Conservation (phyloP, 35 echinoderm and acorn worm genomes). For the Patiria miniata region DNA sequence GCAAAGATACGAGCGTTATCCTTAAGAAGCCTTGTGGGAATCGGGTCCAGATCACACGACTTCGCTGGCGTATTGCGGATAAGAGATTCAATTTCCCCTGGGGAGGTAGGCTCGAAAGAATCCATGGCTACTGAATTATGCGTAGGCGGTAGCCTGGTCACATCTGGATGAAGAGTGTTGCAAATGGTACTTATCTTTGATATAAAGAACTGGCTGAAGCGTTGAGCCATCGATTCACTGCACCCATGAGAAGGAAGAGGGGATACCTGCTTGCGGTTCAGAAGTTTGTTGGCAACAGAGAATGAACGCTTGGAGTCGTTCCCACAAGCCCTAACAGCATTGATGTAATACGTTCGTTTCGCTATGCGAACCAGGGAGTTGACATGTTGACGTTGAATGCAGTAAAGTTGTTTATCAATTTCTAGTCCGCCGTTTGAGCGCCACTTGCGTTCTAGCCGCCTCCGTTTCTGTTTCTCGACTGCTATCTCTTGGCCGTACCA, state of each 20-base stretch:
- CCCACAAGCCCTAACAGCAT: not conserved
- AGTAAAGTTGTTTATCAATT: not conserved
- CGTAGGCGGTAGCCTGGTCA: not conserved
- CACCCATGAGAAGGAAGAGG: not conserved
- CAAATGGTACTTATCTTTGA: not conserved
- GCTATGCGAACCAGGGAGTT: not conserved
- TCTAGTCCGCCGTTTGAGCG: slow-evolving; percentile 8
- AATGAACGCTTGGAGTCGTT: not conserved
- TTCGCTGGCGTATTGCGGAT: no score
- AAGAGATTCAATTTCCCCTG: no score
- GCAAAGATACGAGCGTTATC: no score
- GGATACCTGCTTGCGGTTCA: not conserved
- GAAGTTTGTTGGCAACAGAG: not conserved
- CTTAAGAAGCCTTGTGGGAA: no score
- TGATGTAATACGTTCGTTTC: not conserved
- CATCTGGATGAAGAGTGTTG: not conserved
- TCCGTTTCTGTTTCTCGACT: not conserved
- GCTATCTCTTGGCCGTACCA: not conserved
- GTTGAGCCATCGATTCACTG: not conserved
- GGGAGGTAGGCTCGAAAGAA: no score
- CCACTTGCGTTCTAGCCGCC: slow-evolving; percentile 14
- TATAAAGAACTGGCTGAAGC: not conserved
- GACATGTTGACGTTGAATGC: not conserved
- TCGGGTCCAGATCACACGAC: no score
- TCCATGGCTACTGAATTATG: no score